phyloP scores from a whole-genome alignment of 2,888 invertebrate genomes.

The Ophonus ardosiacus region DNA sequence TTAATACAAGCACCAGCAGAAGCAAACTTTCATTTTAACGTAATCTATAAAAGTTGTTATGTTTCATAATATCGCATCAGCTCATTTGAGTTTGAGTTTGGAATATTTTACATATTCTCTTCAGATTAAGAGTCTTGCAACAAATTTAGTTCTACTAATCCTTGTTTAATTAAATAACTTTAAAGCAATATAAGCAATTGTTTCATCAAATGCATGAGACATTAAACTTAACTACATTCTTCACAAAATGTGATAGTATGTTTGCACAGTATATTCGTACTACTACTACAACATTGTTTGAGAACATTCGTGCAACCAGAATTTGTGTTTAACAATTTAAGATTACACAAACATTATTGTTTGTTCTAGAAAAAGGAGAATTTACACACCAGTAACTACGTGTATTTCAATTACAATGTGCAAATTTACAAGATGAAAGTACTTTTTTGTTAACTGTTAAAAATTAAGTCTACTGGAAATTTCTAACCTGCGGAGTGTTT shows the following conservation, averaged over 20 bases:
- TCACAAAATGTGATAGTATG: slow-evolving; percentile 8
- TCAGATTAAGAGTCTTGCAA: slow-evolving; percentile 35
- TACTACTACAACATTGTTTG: not conserved
- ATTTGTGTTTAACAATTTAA: not conserved
- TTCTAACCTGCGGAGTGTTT: no score
- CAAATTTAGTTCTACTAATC: slow-evolving; percentile 45
- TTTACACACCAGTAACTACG: not conserved
- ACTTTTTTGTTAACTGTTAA: not conserved
- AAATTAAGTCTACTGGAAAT: no score
- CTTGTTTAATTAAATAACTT: slow-evolving; percentile 52
- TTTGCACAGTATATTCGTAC: not conserved
- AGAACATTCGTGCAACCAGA: not conserved
- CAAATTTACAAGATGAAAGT: not conserved
- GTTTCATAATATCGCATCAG: slow-evolving; percentile 13
- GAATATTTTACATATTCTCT: slow-evolving; percentile 47
- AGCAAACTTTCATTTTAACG: slow-evolving; percentile 22
- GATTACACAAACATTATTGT: not conserved
- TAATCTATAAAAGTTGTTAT: slow-evolving; percentile 30
- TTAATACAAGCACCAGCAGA: not conserved
- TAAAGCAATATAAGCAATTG: slow-evolving; percentile 24
- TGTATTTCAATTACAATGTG: not conserved
- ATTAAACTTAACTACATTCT: not conserved
- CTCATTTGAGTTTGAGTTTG: slow-evolving; percentile 47
- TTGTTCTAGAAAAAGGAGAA: not conserved
- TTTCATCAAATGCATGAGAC: slow-evolving; percentile 1